Evolutionary conservation across 2,113 vertebrate genomes (phyloP), one percentile per base, ranked within the genome.

Genomic region (Ceyx melanurus): DNA sequence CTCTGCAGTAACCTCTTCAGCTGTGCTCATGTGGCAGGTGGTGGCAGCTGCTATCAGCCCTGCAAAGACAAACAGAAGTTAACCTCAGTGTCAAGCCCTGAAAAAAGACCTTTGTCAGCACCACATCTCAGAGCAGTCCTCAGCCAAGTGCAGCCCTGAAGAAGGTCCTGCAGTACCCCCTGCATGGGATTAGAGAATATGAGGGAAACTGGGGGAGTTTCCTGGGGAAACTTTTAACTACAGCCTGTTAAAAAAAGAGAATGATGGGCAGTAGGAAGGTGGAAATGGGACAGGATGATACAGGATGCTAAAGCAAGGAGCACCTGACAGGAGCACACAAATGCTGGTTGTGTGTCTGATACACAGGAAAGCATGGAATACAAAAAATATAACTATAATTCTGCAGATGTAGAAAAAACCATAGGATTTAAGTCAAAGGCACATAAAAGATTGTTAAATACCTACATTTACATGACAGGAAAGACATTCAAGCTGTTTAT

Each of bases 71-170:
- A 91, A 85, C 42, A 77, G 31, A 89, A 70, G 12, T 80, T 76
- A 82, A 91, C 64, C 84, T 65, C 28, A 6, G 2, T 43, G 72
- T 64, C 43, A 65, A 76, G n/a, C 28, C 60, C 37, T 31, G 33
- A 43, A 70, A 26, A 65, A 88, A 62, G 72, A 95, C 85, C 88
- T 96, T 92, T 91, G 88, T 54, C 56, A 77, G 42, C 21, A 11
- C 31, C 17, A 18, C 1, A 3, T 35, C 58, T 90, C 65, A 71
- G 68, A 92, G 80, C 42, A 83, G 67, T 35, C 43, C 51, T 56
- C 45, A 53, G 73, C 29, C 58, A 76, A 29, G 50, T 2, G 3
- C 45, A 75, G 62, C 71, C 61, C 13, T 9, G 33, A 65, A 19
- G 28, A 50, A 57, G 33, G 53, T 37, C 54, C 53, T 81, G 54